phyloP scores from a whole-genome alignment of 2,888 invertebrate genomes.

The Nebria brevicollis region DNA sequence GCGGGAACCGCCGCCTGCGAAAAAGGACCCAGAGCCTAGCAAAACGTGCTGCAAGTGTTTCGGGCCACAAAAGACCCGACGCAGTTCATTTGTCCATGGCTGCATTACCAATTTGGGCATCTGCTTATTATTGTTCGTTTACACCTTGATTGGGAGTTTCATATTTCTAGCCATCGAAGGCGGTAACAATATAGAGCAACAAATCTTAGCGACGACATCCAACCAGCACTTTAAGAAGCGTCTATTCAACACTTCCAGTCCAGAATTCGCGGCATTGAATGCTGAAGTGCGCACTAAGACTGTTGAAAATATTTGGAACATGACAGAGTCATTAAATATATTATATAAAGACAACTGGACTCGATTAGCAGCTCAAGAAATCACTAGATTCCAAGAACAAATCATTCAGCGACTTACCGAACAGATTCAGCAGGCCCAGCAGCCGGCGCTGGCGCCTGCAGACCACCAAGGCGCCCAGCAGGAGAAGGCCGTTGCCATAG shows the following conservation, averaged over 20 bases:
- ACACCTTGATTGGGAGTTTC: constrained; percentile 71
- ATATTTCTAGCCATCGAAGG: constrained; percentile 88
- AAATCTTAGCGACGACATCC: constrained; percentile 69
- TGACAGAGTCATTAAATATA: constrained; percentile 87
- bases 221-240: constrained; percentile 57
- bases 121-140: constrained; percentile 82
- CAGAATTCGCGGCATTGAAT: constrained; percentile 62
- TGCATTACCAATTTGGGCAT: constrained; percentile 85
- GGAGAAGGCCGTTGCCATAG: constrained; percentile 57
- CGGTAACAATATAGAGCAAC: constrained; percentile 68
- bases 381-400: constrained; percentile 85
- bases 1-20: constrained; percentile 61
- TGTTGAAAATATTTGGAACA: constrained; percentile 91
- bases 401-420: constrained; percentile 81
- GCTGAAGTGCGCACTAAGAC: constrained; percentile 74
- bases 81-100: constrained; percentile 72
- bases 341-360: constrained; percentile 90
- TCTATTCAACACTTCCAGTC: constrained; percentile 58
- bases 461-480: constrained; percentile 50
- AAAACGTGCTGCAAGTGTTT: constrained; percentile 57
- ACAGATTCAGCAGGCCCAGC: constrained; percentile 69
- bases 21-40: constrained; percentile 60
- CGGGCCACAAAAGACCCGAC: constrained; percentile 56
- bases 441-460: constrained; percentile 56
- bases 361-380: constrained; percentile 79